These are phyloP conservation scores for Melanotaenia boesemani DNA, from an alignment of 2,797 vertebrate genomes.

Conservation along the genomic window DNA sequence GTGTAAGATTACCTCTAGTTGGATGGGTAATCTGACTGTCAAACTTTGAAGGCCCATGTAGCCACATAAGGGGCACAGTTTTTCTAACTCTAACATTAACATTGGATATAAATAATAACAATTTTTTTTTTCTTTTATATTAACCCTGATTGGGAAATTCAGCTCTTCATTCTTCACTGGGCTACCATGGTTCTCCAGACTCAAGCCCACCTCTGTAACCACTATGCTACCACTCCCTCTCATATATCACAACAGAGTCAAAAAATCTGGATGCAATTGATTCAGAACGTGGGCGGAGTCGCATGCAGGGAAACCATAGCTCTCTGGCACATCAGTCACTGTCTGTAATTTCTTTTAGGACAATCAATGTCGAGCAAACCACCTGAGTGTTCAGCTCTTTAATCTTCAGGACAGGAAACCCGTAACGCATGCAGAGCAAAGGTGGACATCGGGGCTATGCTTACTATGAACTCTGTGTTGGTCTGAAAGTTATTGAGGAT, in stretches of 20 bases:
- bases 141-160: too few relatives aligned
- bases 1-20: too few relatives aligned
- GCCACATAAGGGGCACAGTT: too few relatives aligned
- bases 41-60: too few relatives aligned
- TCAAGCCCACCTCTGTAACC: too few relatives aligned
- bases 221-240: too few relatives aligned
- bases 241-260: slow-evolving; percentile 3
- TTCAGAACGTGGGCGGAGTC: neutral
- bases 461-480: slow-evolving; percentile 73
- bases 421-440: slow-evolving; percentile 60
- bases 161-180: too few relatives aligned
- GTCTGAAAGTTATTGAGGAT: slow-evolving; percentile 64
- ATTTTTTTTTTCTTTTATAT: too few relatives aligned
- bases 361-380: neutral
- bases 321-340: neutral
- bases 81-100: too few relatives aligned
- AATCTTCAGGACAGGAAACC: slow-evolving; percentile 24
- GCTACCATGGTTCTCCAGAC: too few relatives aligned
- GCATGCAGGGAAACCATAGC: slow-evolving; percentile 33
- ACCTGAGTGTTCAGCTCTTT: neutral
- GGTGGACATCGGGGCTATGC: slow-evolving; percentile 49
- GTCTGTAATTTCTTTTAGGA: neutral
- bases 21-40: too few relatives aligned
- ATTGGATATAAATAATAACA: too few relatives aligned
- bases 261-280: neutral